Conservation (phyloP, 2,888 invertebrate genomes). For the Sepioteuthis lessoniana region DNA sequence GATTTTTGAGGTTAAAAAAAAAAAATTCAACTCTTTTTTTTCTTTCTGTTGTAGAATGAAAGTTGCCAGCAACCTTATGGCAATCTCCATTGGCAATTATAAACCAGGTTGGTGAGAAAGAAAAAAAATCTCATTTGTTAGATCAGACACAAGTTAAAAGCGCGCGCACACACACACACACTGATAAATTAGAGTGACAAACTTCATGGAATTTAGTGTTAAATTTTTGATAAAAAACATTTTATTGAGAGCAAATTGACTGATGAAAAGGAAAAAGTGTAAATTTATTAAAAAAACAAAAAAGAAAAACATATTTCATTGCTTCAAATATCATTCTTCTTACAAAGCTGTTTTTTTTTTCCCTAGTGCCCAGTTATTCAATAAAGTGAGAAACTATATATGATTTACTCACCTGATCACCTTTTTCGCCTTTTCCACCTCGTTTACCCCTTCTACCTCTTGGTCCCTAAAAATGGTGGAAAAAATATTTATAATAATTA, state of each 20-base stretch:
- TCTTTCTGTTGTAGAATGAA: not conserved
- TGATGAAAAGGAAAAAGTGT: not conserved
- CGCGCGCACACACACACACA: not conserved
- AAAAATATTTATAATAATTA: too few species aligned
- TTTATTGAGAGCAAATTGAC: not conserved
- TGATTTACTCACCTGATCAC: constrained; percentile 81
- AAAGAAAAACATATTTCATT: not conserved
- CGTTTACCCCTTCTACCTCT: constrained; percentile 91
- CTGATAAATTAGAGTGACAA: not conserved
- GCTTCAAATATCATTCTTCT: not conserved
- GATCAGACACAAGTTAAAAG: constrained; percentile 33
- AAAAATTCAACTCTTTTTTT: not conserved
- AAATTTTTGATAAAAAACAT: not conserved
- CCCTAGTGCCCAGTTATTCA: not conserved
- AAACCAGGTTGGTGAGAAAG: not conserved
- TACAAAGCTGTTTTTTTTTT: not conserved
- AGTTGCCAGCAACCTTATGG: not conserved
- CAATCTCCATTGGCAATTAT: not conserved
- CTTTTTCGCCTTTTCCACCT: constrained; percentile 93
- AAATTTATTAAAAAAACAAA: not conserved
- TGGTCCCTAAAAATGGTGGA: constrained; percentile 81
- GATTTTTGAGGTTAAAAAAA: not conserved
- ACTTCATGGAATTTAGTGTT: not conserved
- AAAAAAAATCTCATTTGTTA: not conserved
- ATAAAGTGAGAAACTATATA: not conserved